Conservation (phyloP, 2,888 invertebrate genomes). For the Lottia scabra region DNA sequence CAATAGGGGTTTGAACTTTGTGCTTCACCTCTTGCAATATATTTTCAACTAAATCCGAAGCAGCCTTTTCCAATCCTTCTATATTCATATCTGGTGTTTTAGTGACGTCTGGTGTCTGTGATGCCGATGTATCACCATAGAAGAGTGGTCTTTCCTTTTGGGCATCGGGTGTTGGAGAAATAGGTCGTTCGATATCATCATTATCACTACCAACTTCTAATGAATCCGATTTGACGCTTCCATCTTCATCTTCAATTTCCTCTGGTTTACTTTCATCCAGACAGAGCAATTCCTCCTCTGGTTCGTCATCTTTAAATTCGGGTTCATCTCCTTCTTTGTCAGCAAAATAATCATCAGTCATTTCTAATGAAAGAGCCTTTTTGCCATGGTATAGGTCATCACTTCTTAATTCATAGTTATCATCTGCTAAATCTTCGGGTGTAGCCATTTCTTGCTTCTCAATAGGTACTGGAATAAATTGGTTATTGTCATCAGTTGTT, state of each 20-base stretch:
- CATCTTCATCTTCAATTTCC: slow-evolving; percentile 32
- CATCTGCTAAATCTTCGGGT: slow-evolving; percentile 15
- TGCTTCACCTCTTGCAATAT: slow-evolving; percentile 60
- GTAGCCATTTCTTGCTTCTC: slow-evolving; percentile 10
- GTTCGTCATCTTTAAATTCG: slow-evolving; percentile 32
- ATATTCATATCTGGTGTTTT: slow-evolving; percentile 19
- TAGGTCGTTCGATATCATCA: slow-evolving; percentile 73
- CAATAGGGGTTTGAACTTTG: slow-evolving; percentile 44
- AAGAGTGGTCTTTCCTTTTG: slow-evolving; percentile 43
- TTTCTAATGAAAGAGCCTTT: slow-evolving; percentile 44
- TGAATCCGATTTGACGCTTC: slow-evolving; percentile 13
- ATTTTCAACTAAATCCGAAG: slow-evolving; percentile 59
- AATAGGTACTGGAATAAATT: background rate
- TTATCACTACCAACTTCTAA: slow-evolving; percentile 43
- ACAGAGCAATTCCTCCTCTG: slow-evolving; percentile 33
- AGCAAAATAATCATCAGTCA: slow-evolving; percentile 29
- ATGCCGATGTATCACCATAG: slow-evolving; percentile 31
- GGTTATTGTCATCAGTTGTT: slow-evolving; percentile 8
- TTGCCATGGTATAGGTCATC: slow-evolving; percentile 51
- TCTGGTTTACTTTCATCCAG: slow-evolving; percentile 35
- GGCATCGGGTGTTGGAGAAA: slow-evolving; percentile 70
- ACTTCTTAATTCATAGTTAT: slow-evolving; percentile 31
- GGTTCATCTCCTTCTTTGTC: slow-evolving; percentile 35
- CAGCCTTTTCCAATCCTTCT: slow-evolving; percentile 51
- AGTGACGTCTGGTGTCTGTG: slow-evolving; percentile 10